These are phyloP conservation scores for Plecturocebus donacophilus DNA, from an alignment of 2,113 vertebrate genomes.

Conservation along the genomic window DNA sequence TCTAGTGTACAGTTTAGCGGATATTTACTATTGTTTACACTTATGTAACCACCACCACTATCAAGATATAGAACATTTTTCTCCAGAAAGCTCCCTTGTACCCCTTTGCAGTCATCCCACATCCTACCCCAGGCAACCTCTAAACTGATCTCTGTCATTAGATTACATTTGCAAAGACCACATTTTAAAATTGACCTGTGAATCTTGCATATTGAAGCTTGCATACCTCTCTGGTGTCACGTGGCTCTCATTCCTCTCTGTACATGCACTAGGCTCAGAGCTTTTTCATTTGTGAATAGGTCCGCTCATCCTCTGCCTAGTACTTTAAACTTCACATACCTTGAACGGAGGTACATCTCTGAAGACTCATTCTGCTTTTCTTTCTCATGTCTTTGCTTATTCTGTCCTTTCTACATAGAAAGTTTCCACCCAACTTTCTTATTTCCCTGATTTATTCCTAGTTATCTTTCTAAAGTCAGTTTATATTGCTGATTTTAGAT, in stretches of 20 bases:
- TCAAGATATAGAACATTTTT: not conserved
- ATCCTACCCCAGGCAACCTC: not conserved
- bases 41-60: not conserved
- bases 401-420: not conserved
- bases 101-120: not conserved
- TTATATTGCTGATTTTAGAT: not conserved
- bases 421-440: not conserved
- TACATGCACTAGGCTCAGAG: not conserved
- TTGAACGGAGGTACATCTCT: not conserved
- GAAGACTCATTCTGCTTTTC: not conserved
- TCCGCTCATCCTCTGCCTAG: not conserved
- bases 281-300: not conserved
- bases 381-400: not conserved
- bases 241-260: not conserved
- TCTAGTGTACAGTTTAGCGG: not conserved
- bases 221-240: not conserved
- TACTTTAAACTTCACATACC: not conserved
- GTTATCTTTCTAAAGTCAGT: not conserved
- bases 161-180: not conserved
- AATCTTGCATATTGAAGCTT: not conserved
- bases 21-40: not conserved
- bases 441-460: not conserved
- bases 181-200: not conserved
- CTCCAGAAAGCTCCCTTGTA: not conserved
- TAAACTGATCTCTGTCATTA: not conserved